Base-by-base conservation (phyloP, 2,113 vertebrate species). In the Hiodon alosoides region DNA sequence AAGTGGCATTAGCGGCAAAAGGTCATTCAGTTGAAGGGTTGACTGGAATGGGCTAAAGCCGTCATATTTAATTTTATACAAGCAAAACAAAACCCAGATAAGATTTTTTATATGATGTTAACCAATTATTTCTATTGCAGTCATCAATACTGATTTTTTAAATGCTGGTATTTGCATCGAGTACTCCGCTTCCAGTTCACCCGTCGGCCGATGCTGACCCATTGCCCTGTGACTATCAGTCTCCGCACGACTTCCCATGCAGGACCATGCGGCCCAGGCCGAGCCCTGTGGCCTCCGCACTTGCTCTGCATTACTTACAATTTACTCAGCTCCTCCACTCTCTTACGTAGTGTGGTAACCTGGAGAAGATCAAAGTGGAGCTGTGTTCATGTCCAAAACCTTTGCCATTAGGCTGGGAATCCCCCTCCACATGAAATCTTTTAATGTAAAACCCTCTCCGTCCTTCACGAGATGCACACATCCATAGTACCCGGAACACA, bases 271-370 rank as follows among this genome's bases (percentile, higher is more conserved):
- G 90, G 90, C 87, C 87, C 78, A 87, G 83, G 67, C 81, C 72
- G 5, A 7, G 69, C 74, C 76, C 82, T 84, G 73, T 67, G 77
- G 77, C 82, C 85, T 77, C 72, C 79, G 78, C 61, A 53, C 80
- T 78, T 75, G 77, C 77, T 79, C 86, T 78, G 67, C 83, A 83
- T 88, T 92, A 95, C 96, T 99, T 93, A 99, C 97, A 95, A 99
- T 95, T 97, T 99, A 90, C 96, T 93, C 89, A 99, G 93, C 90
- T 96, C 96, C 92, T 98, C 92, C 90, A 98, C 93, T 92, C 97
- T 96, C 93, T 93, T 95, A 91, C 96, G 95, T 85, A 96, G 82
- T 83, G 93, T 96, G 88, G 95, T 92, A 88, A 98, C 94, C 97
- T 99, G 91, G 83, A 91, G 89, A 88, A 86, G 85, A 92, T 85